Conservation (phyloP, 2,797 vertebrate species). For the Todus mexicanus region DNA sequence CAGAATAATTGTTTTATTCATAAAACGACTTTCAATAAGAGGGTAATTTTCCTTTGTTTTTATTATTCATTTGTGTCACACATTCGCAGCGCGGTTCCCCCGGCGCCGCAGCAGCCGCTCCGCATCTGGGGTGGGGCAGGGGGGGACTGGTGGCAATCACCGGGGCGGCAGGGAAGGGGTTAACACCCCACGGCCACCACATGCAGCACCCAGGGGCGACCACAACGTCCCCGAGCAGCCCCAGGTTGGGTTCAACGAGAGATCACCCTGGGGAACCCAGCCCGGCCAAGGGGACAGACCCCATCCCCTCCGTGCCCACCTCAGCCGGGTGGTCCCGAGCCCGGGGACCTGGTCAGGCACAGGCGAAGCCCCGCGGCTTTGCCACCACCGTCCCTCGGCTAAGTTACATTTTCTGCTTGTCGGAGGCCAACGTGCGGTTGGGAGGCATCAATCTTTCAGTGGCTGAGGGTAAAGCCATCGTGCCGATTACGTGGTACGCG, state of each 20-base stretch:
- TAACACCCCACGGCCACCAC: background rate
- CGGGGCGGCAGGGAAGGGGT: background rate
- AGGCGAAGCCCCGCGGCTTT: too few relatives aligned
- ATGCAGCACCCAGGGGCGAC: background rate
- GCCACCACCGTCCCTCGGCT: background rate
- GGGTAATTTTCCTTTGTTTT: conserved; percentile 82
- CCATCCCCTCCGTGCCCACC: accelerated
- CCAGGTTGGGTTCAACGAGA: background rate
- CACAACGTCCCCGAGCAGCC: accelerated
- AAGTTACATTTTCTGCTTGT: conserved; percentile 17
- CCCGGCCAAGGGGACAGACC: background rate
- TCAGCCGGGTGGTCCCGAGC: accelerated
- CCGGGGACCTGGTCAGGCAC: background rate
- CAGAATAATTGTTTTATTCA: conserved; percentile 86
- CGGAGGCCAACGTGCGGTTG: conserved; percentile 51
- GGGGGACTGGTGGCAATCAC: accelerated
- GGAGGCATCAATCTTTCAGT: conserved; percentile 66
- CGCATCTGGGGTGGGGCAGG: background rate
- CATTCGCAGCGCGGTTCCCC: conserved; percentile 47
- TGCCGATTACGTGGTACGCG: background rate
- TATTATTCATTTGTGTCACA: conserved; percentile 80
- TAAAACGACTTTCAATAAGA: conserved; percentile 82
- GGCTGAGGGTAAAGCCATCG: conserved; percentile 57
- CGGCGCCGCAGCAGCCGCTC: background rate
- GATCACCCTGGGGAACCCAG: background rate